Conservation (phyloP, 1,140 invertebrate species). For the Parasteatoda tepidariorum region DNA sequence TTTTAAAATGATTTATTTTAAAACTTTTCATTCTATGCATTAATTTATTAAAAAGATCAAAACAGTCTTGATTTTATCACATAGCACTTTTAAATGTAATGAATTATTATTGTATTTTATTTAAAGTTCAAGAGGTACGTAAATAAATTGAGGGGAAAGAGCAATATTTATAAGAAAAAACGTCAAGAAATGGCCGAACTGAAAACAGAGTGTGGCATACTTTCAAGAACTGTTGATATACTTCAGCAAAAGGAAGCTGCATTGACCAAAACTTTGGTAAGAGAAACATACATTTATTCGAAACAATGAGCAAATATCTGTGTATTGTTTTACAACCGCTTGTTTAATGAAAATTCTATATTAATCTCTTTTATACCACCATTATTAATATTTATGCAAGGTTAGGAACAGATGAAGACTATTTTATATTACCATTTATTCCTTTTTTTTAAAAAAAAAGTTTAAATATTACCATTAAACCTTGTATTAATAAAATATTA, state of each 20-base stretch:
- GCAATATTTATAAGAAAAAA: conserved; percentile 83
- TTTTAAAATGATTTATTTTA: background rate
- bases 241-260: conserved; percentile 68
- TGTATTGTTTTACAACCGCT: no score
- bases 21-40: background rate
- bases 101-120: background rate
- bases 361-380: no score
- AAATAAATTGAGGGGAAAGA: conserved; percentile 80
- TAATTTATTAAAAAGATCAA: background rate
- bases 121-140: conserved; percentile 82
- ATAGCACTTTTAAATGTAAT: background rate
- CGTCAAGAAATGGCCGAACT: conserved; percentile 78
- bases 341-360: no score
- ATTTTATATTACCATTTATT: no score
- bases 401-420: no score
- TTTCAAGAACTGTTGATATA: conserved; percentile 76
- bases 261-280: conserved; percentile 62
- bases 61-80: background rate
- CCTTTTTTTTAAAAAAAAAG: no score
- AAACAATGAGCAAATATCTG: no score
- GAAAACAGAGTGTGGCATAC: conserved; percentile 77
- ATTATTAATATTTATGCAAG: no score
- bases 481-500: no score
- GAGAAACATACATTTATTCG: no score
- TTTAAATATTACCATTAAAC: no score